These are phyloP conservation scores for Murina feae DNA, from an alignment of 2,113 vertebrate genomes.

Conservation along the genomic window DNA sequence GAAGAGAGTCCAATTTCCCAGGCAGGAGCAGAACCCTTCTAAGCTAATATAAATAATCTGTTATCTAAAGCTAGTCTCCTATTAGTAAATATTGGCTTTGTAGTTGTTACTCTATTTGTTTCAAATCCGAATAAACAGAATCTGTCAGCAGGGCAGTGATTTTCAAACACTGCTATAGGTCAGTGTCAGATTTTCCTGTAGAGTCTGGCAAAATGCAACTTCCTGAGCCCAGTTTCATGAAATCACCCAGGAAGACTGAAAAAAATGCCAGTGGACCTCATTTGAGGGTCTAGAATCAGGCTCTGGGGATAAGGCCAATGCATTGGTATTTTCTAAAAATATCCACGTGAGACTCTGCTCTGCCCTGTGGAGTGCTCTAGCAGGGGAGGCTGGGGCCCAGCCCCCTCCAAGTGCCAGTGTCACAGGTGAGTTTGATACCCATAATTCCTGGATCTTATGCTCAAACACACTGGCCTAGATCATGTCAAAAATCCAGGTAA, in stretches of 20 bases:
- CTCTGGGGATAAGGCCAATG: not conserved
- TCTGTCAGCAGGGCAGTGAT: not conserved
- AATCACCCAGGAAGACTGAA: not conserved
- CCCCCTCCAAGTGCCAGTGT: not conserved
- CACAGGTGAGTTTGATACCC: not conserved
- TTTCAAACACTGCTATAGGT: not conserved
- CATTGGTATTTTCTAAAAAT: not conserved
- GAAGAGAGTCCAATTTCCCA: not conserved
- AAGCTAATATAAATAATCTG: not conserved
- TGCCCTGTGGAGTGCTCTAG: not conserved
- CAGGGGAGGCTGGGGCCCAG: not conserved
- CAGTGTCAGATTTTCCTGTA: slow-evolving; percentile 17
- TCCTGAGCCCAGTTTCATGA: not conserved
- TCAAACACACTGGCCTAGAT: not conserved
- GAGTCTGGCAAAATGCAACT: not conserved
- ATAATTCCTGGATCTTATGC: not conserved
- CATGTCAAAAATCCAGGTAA: not conserved
- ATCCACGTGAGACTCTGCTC: not conserved
- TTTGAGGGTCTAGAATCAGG: not conserved
- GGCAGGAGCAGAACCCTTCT: not conserved
- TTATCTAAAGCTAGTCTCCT: not conserved
- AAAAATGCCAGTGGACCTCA: not conserved
- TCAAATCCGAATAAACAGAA: not conserved
- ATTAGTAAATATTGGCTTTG: slow-evolving; percentile 3
- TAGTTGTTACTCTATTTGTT: not conserved